Conservation (phyloP, 1,140 invertebrate species). For the Pseudachorutes palmiensis region DNA sequence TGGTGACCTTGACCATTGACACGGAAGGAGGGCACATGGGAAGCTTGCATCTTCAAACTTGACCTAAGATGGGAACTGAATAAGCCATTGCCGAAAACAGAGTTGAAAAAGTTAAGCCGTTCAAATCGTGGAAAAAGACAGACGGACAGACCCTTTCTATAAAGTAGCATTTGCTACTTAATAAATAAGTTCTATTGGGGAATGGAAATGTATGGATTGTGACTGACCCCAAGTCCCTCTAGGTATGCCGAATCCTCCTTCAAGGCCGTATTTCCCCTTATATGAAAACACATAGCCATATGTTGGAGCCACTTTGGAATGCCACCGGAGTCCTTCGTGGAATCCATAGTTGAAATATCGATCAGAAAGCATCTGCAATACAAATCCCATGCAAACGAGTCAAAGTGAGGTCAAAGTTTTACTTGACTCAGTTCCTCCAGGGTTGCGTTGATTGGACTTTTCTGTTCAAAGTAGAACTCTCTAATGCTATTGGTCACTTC, state of each 20-base stretch:
- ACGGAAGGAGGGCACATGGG: no score
- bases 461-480: conserved; percentile 1
- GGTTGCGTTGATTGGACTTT: not conserved
- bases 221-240: not conserved
- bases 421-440: not conserved
- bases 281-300: conserved; percentile 23
- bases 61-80: no score
- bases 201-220: no score
- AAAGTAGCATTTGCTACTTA: no score
- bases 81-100: no score
- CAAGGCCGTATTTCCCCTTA: not conserved
- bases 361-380: conserved; percentile 17
- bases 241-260: not conserved
- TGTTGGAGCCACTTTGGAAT: conserved; percentile 24
- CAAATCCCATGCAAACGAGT: not conserved
- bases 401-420: not conserved
- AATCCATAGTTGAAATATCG: conserved; percentile 21
- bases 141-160: no score
- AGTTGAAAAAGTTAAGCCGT: no score
- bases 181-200: no score
- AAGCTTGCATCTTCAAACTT: no score
- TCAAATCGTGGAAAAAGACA: no score
- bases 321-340: conserved; percentile 19
- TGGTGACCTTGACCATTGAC: no score
- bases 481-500: not conserved